Evolutionary conservation across 2,113 vertebrate species (phyloP).

Genomic region (Cathartes aura): DNA sequence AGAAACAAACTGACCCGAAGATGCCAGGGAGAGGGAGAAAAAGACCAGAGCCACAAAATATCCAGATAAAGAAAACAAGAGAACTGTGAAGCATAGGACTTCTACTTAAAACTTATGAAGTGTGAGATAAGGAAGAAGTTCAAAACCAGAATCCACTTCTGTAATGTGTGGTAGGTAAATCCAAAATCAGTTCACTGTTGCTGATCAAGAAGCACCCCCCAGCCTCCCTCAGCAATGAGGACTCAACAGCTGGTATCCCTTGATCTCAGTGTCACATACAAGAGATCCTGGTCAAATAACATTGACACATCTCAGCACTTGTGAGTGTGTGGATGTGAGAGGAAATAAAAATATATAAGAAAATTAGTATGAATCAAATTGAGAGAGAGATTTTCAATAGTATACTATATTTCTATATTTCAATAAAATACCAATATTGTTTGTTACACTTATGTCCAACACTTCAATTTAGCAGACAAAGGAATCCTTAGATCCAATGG

Average conservation of each 20-base stretch:
- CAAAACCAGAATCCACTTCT: not conserved
- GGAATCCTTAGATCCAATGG: not conserved
- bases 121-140: not conserved
- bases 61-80: not conserved
- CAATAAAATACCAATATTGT: not conserved
- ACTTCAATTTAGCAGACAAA: not conserved
- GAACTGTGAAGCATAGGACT: not conserved
- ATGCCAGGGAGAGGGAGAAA: not conserved
- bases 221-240: not conserved
- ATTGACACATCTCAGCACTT: accelerated
- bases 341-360: not conserved
- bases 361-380: not conserved
- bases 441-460: not conserved
- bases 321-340: not conserved
- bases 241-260: not conserved
- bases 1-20: not conserved
- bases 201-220: not conserved
- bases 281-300: not conserved
- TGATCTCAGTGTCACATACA: not conserved
- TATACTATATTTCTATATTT: not conserved
- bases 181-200: not conserved
- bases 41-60: not conserved
- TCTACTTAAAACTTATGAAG: not conserved
- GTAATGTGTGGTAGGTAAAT: not conserved
- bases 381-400: not conserved